Evolutionary conservation across 2,797 vertebrate species (phyloP).

Genomic region (Helarctos malayanus): DNA sequence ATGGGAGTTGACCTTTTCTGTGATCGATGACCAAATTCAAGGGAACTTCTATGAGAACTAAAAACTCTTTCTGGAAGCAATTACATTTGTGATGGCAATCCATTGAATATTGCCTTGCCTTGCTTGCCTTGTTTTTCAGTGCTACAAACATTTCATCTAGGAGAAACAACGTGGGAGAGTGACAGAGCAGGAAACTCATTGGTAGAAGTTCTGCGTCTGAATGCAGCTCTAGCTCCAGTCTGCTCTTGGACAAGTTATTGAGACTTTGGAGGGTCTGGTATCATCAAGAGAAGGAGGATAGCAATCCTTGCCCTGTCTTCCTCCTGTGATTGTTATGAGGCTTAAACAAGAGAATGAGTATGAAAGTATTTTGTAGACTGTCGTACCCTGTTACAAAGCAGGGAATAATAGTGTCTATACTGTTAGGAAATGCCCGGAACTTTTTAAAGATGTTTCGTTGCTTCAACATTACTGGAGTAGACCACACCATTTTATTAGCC

Average conservation of each 20-base stretch:
- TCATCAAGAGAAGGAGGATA: neutral
- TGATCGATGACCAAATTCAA: slow-evolving; percentile 25
- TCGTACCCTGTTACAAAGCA: neutral
- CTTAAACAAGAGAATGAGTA: neutral
- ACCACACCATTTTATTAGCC: neutral
- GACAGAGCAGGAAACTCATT: neutral
- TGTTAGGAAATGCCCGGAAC: neutral
- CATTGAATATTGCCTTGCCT: neutral
- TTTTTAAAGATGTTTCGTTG: neutral
- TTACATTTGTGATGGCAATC: neutral
- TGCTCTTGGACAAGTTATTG: neutral
- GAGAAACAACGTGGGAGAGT: neutral
- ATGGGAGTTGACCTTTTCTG: slow-evolving; percentile 44
- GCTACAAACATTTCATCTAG: neutral
- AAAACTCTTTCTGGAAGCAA: slow-evolving; percentile 43
- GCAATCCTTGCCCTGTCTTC: neutral
- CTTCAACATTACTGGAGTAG: neutral
- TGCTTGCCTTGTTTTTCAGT: neutral
- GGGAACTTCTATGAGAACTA: slow-evolving; percentile 39
- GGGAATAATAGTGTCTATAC: neutral
- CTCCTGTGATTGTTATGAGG: neutral
- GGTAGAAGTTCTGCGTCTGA: neutral
- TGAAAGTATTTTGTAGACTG: neutral
- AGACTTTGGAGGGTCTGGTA: neutral
- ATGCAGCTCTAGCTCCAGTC: neutral